A percentile compares a stretch with the other conserved stretches of the same genome.
These are phyloP conservation scores for Tachycineta bicolor DNA, from an alignment of 2,113 vertebrate species.

Conservation along the genomic window DNA sequence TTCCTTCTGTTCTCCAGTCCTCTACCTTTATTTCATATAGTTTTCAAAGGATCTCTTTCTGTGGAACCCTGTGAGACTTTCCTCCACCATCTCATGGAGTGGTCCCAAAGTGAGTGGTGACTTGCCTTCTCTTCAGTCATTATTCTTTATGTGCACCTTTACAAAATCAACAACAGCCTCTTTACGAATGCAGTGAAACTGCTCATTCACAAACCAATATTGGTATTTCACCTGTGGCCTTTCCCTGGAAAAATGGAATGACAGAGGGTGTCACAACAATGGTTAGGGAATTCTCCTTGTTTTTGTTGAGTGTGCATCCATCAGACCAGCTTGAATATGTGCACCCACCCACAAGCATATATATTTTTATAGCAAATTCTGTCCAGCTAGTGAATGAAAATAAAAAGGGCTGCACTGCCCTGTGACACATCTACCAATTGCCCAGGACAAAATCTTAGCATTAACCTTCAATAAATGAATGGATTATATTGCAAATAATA, in stretches of 20 bases:
- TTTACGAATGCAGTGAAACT: background rate
- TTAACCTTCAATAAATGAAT: slow-evolving; percentile 69
- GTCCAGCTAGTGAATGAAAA: slow-evolving; percentile 7
- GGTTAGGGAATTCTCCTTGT: background rate
- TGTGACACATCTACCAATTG: slow-evolving; percentile 34
- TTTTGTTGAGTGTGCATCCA: background rate
- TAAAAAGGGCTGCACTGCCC: slow-evolving; percentile 18
- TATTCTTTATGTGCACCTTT: background rate
- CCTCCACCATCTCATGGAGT: background rate
- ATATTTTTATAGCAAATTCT: background rate
- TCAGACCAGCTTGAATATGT: background rate
- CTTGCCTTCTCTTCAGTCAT: background rate
- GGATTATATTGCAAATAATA: slow-evolving; percentile 67
- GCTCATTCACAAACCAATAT: slow-evolving; percentile 7
- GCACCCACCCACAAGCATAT: background rate
- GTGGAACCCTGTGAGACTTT: background rate
- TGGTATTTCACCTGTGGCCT: background rate
- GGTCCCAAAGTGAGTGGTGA: background rate
- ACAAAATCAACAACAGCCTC: slow-evolving; percentile 15
- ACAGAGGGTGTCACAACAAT: background rate
- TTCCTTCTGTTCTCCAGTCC: background rate
- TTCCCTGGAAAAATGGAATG: background rate
- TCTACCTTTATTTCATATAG: background rate
- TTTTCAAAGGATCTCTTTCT: slow-evolving; percentile 43
- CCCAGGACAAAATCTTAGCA: slow-evolving; percentile 53